phyloP scores from a whole-genome alignment of 2,113 vertebrate species.

The Ptilorrhoa leucosticta region DNA sequence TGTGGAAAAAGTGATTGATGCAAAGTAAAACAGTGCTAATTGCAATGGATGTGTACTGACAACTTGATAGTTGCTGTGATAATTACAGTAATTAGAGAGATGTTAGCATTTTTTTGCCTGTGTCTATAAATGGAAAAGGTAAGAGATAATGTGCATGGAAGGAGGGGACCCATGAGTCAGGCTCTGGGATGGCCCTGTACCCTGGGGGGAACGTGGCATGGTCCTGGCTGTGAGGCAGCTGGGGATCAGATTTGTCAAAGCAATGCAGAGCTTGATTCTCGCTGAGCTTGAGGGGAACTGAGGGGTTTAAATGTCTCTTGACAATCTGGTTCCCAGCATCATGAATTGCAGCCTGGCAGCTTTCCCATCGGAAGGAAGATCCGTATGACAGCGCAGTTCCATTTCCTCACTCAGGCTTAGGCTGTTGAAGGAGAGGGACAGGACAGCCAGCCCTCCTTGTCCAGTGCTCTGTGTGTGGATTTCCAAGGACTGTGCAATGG shows the following conservation, averaged over 20 bases:
- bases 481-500: background rate
- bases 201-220: background rate
- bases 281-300: background rate
- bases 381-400: background rate
- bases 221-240: background rate
- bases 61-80: slow-evolving; percentile 62
- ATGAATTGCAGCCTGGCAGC: background rate
- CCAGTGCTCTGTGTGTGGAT: background rate
- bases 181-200: background rate
- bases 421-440: background rate
- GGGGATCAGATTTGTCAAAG: background rate
- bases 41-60: slow-evolving; percentile 63
- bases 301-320: background rate
- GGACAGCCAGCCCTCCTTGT: background rate
- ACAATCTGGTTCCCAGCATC: background rate
- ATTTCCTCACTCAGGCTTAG: background rate
- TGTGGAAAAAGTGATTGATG: slow-evolving; percentile 49
- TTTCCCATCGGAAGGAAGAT: background rate
- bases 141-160: background rate
- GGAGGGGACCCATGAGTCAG: background rate
- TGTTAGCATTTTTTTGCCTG: background rate
- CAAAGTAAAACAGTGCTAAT: slow-evolving; percentile 59
- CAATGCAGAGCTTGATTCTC: background rate
- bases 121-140: slow-evolving; percentile 44
- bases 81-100: slow-evolving; percentile 58